Evolutionary conservation across 1,140 invertebrate genomes (phyloP), one percentile per base, ranked within the genome.

Genomic region (Zaprionus nigranus): DNA sequence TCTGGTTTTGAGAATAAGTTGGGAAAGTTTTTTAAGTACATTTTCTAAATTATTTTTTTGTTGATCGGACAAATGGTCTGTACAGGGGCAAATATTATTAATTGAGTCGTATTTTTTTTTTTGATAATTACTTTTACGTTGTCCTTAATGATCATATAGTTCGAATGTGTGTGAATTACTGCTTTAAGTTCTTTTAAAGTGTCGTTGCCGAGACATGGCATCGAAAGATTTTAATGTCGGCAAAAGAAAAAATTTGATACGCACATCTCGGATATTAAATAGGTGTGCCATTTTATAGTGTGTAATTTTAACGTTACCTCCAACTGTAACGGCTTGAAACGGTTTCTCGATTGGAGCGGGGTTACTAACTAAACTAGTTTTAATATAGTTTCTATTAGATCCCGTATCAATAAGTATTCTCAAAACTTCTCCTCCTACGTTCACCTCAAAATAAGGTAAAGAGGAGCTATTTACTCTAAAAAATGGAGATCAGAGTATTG

Each of bases 391-490:
- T n/a, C 36, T 38, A 40, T 59, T 38, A 5, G 17, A 74, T n/a
- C 57, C 64, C n/a, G 71, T 60, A 67, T 74, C 71, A 20, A 74
- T 59, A 3, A 74, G 28, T n/a, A 75, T 68, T 68, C n/a, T n/a
- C n/a, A n/a, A n/a, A n/a, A n/a, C n/a, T n/a, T n/a, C n/a, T n/a
- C n/a, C n/a, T n/a, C n/a, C n/a, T n/a, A n/a, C n/a, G n/a, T n/a
- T n/a, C n/a, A n/a, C n/a, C n/a, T n/a, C n/a, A n/a, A n/a, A n/a
- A n/a, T n/a, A n/a, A n/a, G n/a, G n/a, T n/a, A n/a, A n/a, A n/a
- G n/a, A n/a, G n/a, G n/a, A n/a, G n/a, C n/a, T n/a, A n/a, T n/a
- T n/a, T n/a, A n/a, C n/a, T n/a, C n/a, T n/a, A n/a, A n/a, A n/a
- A n/a, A n/a, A n/a, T n/a, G n/a, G n/a, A n/a, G n/a, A n/a, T n/a